Percentiles rank a stretch among this genome's conserved stretches.
Evolutionary conservation across 1,140 invertebrate species (phyloP).

Genomic region (Habropoda laboriosa): DNA sequence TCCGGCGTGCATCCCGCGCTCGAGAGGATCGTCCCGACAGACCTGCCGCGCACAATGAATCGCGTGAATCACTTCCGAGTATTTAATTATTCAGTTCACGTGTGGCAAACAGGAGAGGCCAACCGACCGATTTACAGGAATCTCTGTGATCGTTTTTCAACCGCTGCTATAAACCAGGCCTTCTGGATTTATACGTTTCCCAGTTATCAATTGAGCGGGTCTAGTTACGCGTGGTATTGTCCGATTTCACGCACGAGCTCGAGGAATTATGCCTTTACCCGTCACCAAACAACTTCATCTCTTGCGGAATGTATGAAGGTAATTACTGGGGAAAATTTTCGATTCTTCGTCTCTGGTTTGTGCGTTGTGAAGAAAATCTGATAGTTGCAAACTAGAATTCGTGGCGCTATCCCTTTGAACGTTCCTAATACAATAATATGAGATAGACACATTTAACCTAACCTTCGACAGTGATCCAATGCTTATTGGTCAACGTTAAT

Average conservation of each 20-base stretch:
- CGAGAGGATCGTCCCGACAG: slow-evolving; percentile 54
- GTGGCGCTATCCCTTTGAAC: too few relatives aligned
- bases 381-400: too few relatives aligned
- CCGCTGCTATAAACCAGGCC: neutral
- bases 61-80: slow-evolving; percentile 65
- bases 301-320: too few relatives aligned
- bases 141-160: slow-evolving; percentile 49
- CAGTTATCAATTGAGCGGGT: slow-evolving; percentile 31
- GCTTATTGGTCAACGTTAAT: too few relatives aligned
- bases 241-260: slow-evolving; percentile 35
- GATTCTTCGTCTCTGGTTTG: too few relatives aligned
- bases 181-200: slow-evolving; percentile 7
- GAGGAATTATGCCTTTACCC: slow-evolving; percentile 16
- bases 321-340: too few relatives aligned
- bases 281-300: too few relatives aligned
- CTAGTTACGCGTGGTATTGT: slow-evolving; percentile 21
- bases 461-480: too few relatives aligned
- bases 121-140: slow-evolving; percentile 34
- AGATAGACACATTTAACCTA: too few relatives aligned
- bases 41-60: slow-evolving; percentile 50
- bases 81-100: slow-evolving; percentile 63
- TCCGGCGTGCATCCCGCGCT: slow-evolving; percentile 50
- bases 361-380: too few relatives aligned
- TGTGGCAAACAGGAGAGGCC: slow-evolving; percentile 43
- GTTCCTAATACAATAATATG: too few relatives aligned